A percentile compares a stretch with the other conserved stretches of the same genome.
Conservation (phyloP, 1,140 invertebrate genomes). For the Berghia stephanieae region DNA sequence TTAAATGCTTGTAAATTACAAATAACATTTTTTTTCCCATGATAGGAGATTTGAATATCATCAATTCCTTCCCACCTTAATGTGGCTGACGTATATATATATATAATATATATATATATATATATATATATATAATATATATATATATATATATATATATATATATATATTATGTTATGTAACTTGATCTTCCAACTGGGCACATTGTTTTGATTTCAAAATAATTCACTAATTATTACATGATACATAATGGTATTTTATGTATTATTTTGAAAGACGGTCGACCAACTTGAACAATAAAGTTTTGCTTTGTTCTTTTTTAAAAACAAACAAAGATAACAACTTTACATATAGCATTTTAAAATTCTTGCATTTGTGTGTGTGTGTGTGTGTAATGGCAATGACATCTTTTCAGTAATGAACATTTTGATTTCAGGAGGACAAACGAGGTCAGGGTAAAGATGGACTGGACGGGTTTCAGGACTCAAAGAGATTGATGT, state of each 20-base stretch:
- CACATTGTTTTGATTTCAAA: neutral
- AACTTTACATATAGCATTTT: too few relatives aligned
- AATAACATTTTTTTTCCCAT: too few relatives aligned
- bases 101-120: neutral
- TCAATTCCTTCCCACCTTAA: conserved; percentile 33
- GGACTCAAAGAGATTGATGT: too few relatives aligned
- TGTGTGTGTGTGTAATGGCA: too few relatives aligned
- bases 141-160: conserved; percentile 36
- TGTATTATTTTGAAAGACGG: neutral
- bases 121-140: conserved; percentile 17
- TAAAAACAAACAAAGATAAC: too few relatives aligned
- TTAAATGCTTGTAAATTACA: conserved; percentile 30
- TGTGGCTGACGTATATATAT: neutral
- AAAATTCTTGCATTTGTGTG: too few relatives aligned
- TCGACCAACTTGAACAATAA: neutral
- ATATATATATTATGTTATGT: conserved; percentile 36
- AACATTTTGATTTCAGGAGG: too few relatives aligned
- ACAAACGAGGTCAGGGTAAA: too few relatives aligned
- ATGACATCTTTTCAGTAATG: too few relatives aligned
- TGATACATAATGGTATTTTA: neutral
- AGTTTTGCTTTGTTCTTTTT: neutral
- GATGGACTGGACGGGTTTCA: too few relatives aligned
- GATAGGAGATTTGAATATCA: conserved; percentile 38
- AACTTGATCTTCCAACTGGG: neutral
- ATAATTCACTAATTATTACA: neutral